Evolutionary conservation across 37 sponge, comb jelly and placozoan genomes (phyloP), one percentile per base, ranked within the genome.

Genomic region (Ephydatia muelleri): DNA sequence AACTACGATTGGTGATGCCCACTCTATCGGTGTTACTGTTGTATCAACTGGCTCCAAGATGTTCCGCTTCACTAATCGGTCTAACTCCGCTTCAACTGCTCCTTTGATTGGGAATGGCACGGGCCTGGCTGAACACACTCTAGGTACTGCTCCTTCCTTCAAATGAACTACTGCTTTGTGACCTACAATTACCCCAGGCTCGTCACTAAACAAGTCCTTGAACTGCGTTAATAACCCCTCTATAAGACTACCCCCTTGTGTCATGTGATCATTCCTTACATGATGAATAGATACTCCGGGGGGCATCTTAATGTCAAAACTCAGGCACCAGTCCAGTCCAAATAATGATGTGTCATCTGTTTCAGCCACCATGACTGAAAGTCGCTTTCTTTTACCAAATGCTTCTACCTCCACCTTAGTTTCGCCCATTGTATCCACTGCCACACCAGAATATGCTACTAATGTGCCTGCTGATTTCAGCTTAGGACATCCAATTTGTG

Each of bases 41-140:
- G 57, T 57, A 57, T 57, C 57, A 5, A 57, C 57, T 57, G 57
- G 57, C 57, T 57, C 57, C 57, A 57, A 57, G 57, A 57, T 57
- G 57, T 57, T 57, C 57, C 57, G 19, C 19, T 57, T 57, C 57
- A 57, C 57, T 57, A 57, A 57, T 57, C 57, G 9, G 57, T 11
- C 57, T 57, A 57, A 57, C 57, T 57, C 57, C 57, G 57, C 57
- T 11, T 57, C 57, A 19, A 57, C 57, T 57, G 57, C 16, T 57
- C 57, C 57, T 57, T 57, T 57, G 57, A 57, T 57, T 57, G 57
- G 57, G 57, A 57, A 57, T 57, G 57, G 57, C 57, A 57, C 57
- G 16, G 57, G 57, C 57, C 57, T 57, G 57, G 57, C 57, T 57
- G 57, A 57, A 57, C 57, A 57, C 57, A 57, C 57, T 57, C 57